Evolutionary conservation across 2,888 invertebrate genomes (phyloP), one percentile per base, ranked within the genome.

Genomic region (Leucoma salicis): DNA sequence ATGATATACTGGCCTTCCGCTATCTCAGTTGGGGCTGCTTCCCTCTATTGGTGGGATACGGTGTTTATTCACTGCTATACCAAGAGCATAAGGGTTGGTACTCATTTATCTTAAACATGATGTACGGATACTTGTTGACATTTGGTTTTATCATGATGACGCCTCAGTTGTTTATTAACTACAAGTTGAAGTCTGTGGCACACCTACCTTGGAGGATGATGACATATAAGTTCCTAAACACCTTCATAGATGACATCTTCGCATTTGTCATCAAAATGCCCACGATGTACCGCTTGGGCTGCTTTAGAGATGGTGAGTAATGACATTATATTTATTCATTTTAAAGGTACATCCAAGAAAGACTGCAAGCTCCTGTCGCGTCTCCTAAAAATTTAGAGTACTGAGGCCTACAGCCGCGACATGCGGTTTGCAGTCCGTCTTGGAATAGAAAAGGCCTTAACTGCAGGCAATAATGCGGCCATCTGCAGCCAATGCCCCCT

Each of bases 81-180:
- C 92, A 95, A 57, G 99, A 99, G 78, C 99, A 99, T 83, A 98
- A 96, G 78, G 98, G 99, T 60, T 99, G 99, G 99, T 99, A 99
- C 80, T 99, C 99, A 8, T 99, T 97, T 91, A 92, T 98, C 25
- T 92, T 99, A 18, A 96, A 95, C 74, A 96, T 99, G 95, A 92
- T 99, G 48, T 99, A 99, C 83, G 99, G 99, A 39, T 99, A 98
- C 83, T 91, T 99, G 43, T 91, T 99, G 45, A 99, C 99, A 1
- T 99, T 99, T 80, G 98, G 99, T 48, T 99, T 99, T 79, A 99
- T 99, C 43, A 98, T 99, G 97, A 99, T 99, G 99, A 99, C 99
- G n/a, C 99, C 99, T 4, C 99, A 99, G 83, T 89, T 99, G 49
- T 99, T 99, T 77, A 99, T 99, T 64, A 99, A 99, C 90, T 99